These are phyloP conservation scores for Neostethus bicornis DNA, from an alignment of 2,797 vertebrate species.

Conservation along the genomic window DNA sequence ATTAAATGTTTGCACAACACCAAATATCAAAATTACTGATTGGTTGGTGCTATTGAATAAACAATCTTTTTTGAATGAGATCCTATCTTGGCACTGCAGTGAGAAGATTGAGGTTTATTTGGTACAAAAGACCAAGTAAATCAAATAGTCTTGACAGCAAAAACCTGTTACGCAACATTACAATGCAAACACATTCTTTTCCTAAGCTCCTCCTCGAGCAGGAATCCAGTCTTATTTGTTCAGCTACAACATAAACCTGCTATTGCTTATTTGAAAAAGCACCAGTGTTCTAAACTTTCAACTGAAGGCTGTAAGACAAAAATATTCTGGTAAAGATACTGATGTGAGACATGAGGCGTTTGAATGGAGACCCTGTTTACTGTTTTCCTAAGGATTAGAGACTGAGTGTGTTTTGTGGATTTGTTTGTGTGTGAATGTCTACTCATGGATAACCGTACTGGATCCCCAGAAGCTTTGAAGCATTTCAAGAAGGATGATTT, in stretches of 20 bases:
- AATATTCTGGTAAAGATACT: constrained; percentile 20
- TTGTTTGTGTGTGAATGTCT: constrained; percentile 16
- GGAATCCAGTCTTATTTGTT: neutral
- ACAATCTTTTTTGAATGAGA: neutral
- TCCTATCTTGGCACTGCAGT: neutral
- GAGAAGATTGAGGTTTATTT: constrained; percentile 4
- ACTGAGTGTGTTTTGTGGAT: neutral
- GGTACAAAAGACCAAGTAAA: neutral
- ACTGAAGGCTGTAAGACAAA: neutral
- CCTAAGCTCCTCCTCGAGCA: constrained; percentile 47
- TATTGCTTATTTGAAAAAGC: neutral
- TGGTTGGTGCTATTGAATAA: constrained; percentile 1
- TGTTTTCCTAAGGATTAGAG: constrained; percentile 37
- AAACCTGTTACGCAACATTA: constrained; percentile 63
- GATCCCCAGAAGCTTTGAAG: constrained; percentile 47
- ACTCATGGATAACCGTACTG: constrained; percentile 54
- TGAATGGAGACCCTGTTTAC: constrained; percentile 37
- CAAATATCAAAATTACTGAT: constrained; percentile 12
- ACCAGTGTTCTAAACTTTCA: constrained; percentile 14
- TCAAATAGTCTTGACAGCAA: constrained; percentile 2
- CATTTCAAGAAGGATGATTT: constrained; percentile 85
- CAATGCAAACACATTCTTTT: constrained; percentile 47
- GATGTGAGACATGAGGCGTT: constrained; percentile 43
- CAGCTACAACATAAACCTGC: constrained; percentile 4
- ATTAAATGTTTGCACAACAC: constrained; percentile 5